These are phyloP conservation scores for Cirrhinus molitorella DNA, from an alignment of 2,797 vertebrate genomes.

Conservation along the genomic window DNA sequence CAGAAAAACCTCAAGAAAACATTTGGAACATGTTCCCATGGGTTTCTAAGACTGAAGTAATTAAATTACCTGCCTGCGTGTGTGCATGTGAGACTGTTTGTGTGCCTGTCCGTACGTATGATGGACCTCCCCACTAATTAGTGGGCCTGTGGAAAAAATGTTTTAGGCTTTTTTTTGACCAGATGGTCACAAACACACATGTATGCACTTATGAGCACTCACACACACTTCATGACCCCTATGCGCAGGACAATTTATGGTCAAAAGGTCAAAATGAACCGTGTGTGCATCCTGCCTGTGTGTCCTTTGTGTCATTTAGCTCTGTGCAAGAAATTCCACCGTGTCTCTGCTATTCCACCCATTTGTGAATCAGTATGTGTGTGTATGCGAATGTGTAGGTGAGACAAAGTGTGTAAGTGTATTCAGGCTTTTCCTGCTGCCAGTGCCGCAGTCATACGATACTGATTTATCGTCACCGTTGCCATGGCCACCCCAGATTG, in stretches of 20 bases:
- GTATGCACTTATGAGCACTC: conserved; percentile 29
- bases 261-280: conserved; percentile 30
- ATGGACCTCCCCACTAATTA: conserved; percentile 55
- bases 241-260: conserved; percentile 7
- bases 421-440: conserved; percentile 58
- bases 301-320: conserved; percentile 35
- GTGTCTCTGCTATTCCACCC: background rate
- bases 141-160: conserved; percentile 25
- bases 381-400: conserved; percentile 3
- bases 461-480: conserved; percentile 54
- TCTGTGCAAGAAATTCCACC: conserved; percentile 40
- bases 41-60: conserved; percentile 58
- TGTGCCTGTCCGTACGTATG: conserved; percentile 39
- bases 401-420: conserved; percentile 48
- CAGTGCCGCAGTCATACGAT: conserved; percentile 50
- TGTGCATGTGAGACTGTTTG: conserved; percentile 51
- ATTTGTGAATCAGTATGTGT: conserved; percentile 21
- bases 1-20: conserved; percentile 63
- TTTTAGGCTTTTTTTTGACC: conserved; percentile 10
- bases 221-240: conserved; percentile 19
- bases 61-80: conserved; percentile 62
- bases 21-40: conserved; percentile 67
- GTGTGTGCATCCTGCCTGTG: conserved; percentile 18
- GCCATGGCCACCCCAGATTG: conserved; percentile 47
- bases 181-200: conserved; percentile 33